Evolutionary conservation across 35 echinoderm and acorn worm genomes (phyloP).

Genomic region (Anneissia japonica): DNA sequence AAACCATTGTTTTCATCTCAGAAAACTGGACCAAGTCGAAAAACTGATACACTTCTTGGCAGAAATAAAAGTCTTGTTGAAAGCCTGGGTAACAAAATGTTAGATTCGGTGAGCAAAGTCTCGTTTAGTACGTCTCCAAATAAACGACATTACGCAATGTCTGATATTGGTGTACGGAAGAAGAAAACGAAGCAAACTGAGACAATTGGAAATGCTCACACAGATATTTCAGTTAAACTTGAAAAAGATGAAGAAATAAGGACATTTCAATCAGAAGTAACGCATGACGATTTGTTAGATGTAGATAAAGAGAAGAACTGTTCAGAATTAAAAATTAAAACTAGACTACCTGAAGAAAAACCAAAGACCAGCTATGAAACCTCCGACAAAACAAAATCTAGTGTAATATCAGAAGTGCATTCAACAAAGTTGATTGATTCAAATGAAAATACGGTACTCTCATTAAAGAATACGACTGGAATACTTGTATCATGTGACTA

Average conservation of each 20-base stretch:
- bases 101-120: neutral
- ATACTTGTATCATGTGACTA: slow-evolving; percentile 9
- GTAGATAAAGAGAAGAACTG: neutral
- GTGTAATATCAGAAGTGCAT: neutral
- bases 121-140: neutral
- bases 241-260: neutral
- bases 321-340: neutral
- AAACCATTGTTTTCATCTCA: slow-evolving; percentile 52
- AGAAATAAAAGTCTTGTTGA: neutral
- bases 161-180: neutral
- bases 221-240: neutral
- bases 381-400: neutral
- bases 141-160: neutral
- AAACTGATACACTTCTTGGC: neutral
- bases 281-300: neutral
- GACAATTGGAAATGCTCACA: neutral
- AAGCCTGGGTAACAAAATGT: neutral
- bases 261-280: neutral
- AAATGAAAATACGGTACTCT: neutral
- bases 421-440: neutral
- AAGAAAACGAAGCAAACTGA: neutral
- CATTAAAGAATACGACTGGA: neutral
- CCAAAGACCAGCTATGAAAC: neutral
- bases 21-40: too few species aligned
- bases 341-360: neutral